These are phyloP conservation scores for Eristalinus aeneus DNA, from an alignment of 2,888 invertebrate genomes.

Conservation along the genomic window DNA sequence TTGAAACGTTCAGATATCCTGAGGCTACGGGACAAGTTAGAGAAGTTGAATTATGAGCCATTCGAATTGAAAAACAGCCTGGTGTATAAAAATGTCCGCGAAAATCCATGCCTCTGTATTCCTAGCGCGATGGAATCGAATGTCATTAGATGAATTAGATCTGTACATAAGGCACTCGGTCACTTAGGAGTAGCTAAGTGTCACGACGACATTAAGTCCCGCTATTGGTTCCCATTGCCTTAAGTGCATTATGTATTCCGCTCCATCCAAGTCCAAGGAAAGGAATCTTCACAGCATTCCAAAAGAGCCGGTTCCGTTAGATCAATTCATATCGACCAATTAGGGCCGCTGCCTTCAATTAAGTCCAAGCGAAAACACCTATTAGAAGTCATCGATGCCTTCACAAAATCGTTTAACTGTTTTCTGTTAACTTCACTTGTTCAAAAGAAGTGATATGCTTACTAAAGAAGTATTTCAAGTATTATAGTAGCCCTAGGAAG, in stretches of 20 bases:
- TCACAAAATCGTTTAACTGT: neutral
- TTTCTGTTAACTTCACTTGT: neutral
- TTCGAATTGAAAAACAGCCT: too few species aligned
- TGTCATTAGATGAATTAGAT: neutral
- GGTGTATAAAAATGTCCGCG: too few species aligned
- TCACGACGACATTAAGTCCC: neutral
- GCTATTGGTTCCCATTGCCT: neutral
- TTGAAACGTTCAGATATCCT: conserved; percentile 62
- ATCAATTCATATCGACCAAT: conserved; percentile 4
- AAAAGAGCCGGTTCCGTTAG: neutral
- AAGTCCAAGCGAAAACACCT: neutral
- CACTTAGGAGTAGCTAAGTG: neutral
- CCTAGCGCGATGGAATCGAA: neutral
- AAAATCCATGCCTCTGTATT: neutral
- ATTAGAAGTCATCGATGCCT: neutral
- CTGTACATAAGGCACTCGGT: conserved; percentile 5
- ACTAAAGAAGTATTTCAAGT: neutral
- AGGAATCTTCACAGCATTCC: conserved; percentile 6
- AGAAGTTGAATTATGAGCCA: too few species aligned
- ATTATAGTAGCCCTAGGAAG: neutral
- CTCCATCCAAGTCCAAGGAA: neutral
- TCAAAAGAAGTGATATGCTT: neutral
- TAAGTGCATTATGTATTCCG: conserved; percentile 7
- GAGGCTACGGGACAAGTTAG: too few species aligned
- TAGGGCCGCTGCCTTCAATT: neutral